Percentiles rank a stretch among this genome's conserved stretches.
Evolutionary conservation across 2,888 invertebrate genomes (phyloP).

Genomic region (Tipula lateralis): DNA sequence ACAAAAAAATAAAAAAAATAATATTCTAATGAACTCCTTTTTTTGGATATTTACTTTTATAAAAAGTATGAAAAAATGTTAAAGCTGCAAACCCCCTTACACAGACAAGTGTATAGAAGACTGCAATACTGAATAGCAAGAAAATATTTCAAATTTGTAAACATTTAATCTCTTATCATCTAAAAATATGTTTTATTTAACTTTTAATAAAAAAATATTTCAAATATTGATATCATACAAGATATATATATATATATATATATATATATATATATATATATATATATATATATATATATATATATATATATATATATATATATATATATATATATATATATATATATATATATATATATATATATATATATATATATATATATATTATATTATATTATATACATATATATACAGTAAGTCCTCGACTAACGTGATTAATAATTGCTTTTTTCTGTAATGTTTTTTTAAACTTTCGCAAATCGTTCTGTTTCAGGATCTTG

Average conservation of each 20-base stretch:
- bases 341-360: no score
- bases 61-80: background rate
- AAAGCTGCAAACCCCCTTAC: background rate
- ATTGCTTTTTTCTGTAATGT: no score
- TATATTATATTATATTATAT: no score
- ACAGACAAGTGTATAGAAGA: background rate
- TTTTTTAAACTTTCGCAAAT: no score
- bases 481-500: no score
- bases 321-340: no score
- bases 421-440: no score
- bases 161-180: constrained; percentile 24
- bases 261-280: no score
- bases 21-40: background rate
- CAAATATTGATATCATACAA: background rate
- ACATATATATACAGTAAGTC: no score
- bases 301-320: no score
- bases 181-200: background rate
- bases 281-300: no score
- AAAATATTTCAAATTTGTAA: background rate
- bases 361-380: no score
- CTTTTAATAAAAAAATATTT: background rate
- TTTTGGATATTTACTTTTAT: background rate
- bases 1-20: background rate
- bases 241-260: background rate
- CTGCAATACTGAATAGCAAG: background rate